Percentiles rank a stretch among this genome's conserved stretches.
Evolutionary conservation across 2,113 vertebrate genomes (phyloP).

Genomic region (Microcebus lehilahytsara): DNA sequence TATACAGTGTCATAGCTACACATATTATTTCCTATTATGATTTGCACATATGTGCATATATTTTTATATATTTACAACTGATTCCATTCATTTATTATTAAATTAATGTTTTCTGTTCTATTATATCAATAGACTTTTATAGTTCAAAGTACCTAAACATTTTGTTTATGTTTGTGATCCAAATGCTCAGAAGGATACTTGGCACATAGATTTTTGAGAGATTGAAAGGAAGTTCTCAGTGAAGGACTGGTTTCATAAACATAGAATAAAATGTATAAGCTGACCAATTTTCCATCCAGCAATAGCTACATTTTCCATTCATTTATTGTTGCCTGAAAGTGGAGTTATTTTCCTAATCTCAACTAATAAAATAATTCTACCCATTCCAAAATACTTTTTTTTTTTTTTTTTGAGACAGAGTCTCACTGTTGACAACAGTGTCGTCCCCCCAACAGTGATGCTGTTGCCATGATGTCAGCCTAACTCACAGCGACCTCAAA

Average conservation of each 20-base stretch:
- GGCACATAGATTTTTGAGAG: background rate
- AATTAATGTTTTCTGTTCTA: background rate
- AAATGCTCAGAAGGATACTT: background rate
- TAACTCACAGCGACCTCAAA: no score
- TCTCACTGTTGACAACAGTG: no score
- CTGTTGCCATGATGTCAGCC: no score
- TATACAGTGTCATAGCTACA: background rate
- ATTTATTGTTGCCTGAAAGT: background rate
- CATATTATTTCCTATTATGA: background rate
- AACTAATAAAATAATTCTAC: background rate
- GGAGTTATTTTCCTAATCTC: background rate
- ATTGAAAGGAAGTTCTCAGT: background rate
- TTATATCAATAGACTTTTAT: background rate
- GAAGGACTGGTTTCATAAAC: background rate
- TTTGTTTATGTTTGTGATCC: background rate
- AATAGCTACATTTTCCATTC: background rate
- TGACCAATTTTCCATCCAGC: background rate
- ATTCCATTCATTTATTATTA: background rate
- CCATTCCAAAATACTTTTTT: background rate
- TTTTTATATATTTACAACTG: background rate
- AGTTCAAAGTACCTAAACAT: background rate
- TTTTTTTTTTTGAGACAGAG: no score
- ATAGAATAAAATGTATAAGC: background rate
- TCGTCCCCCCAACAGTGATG: no score
- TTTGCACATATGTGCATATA: background rate